A percentile compares a stretch with the other conserved stretches of the same genome.
These are phyloP conservation scores for Thaleichthys pacificus DNA, from an alignment of 2,797 vertebrate genomes.

Conservation along the genomic window DNA sequence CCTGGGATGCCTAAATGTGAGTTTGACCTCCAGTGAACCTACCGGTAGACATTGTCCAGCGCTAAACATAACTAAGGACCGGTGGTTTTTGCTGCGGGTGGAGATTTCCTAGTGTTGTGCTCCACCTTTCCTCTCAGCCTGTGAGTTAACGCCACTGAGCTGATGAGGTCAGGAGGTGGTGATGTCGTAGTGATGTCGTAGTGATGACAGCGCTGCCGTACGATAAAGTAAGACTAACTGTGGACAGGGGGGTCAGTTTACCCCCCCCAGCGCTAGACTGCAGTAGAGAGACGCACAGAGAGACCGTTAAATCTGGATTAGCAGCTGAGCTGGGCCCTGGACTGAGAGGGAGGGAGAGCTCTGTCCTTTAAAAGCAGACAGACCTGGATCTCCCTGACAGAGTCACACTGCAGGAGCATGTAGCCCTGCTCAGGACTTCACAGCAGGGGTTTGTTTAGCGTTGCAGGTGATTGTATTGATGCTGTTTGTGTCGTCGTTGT, in stretches of 20 bases:
- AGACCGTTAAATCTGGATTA: not conserved
- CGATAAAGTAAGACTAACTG: not conserved
- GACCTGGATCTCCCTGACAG: no score
- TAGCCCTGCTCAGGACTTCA: no score
- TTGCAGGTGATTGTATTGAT: no score
- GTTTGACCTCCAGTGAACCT: not conserved
- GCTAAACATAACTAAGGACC: not conserved
- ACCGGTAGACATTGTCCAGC: not conserved
- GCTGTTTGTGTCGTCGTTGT: no score
- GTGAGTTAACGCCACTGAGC: not conserved
- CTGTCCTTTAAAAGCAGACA: no score
- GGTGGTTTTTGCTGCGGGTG: conserved; percentile 1
- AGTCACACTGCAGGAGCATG: no score
- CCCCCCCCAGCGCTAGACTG: not conserved
- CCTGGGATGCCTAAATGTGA: not conserved
- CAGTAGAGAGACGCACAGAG: not conserved
- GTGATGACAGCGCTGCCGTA: not conserved
- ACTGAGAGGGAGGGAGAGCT: no score
- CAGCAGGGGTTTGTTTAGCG: no score
- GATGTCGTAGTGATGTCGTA: not conserved
- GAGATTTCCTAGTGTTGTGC: not conserved
- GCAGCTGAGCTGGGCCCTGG: no score
- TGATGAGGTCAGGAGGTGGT: not conserved
- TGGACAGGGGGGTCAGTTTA: not conserved
- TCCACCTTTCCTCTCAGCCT: not conserved